Percentiles rank a stretch among this genome's conserved stretches.
Conservation (phyloP, 2,113 vertebrate species). For the Glaucidium brasilianum region DNA sequence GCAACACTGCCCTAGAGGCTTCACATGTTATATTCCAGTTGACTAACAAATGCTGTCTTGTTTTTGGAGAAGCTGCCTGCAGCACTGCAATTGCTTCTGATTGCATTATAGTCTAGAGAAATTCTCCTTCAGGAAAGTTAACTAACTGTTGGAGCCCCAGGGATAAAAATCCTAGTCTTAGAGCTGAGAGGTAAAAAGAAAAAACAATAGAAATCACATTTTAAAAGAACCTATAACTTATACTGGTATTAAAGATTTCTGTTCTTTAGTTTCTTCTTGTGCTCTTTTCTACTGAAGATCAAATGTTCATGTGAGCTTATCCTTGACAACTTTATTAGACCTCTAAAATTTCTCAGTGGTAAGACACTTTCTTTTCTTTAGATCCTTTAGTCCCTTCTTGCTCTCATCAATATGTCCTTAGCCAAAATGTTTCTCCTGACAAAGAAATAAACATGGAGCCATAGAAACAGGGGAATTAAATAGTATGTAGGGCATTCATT, state of each 20-base stretch:
- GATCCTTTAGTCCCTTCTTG: neutral
- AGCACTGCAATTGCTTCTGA: neutral
- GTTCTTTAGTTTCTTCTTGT: neutral
- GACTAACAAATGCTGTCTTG: constrained; percentile 34
- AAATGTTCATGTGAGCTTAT: neutral
- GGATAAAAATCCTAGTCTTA: neutral
- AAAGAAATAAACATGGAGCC: neutral
- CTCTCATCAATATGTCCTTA: neutral
- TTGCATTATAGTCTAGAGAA: neutral
- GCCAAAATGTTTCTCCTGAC: neutral
- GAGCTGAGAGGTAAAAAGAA: fast-evolving
- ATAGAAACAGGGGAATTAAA: neutral
- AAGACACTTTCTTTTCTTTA: neutral
- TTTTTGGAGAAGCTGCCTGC: neutral
- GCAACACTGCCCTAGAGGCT: neutral
- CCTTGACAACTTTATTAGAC: neutral
- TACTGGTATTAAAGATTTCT: neutral
- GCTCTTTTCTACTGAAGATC: neutral
- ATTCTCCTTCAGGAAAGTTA: neutral
- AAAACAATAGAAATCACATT: neutral
- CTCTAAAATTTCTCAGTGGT: neutral
- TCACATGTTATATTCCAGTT: neutral
- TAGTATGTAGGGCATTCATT: neutral
- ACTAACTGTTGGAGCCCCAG: neutral
- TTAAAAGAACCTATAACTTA: neutral